Percentiles rank a stretch among this genome's conserved stretches.
Conservation (phyloP, 2,113 vertebrate species). For the Nycticryphes semicollaris region DNA sequence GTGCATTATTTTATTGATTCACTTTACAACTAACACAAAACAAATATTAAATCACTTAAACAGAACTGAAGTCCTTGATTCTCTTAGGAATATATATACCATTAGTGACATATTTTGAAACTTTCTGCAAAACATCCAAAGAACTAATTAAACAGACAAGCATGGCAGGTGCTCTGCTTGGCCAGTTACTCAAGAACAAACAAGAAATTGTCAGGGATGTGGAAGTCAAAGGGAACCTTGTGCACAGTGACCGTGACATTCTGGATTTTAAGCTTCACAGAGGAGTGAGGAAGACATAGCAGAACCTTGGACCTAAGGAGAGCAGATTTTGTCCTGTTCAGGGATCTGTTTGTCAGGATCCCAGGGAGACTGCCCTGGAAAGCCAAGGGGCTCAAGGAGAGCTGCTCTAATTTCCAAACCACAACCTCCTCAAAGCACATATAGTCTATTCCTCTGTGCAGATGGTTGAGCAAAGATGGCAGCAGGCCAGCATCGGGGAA, state of each 20-base stretch:
- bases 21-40: conserved; percentile 22
- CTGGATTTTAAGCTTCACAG: neutral
- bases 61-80: conserved; percentile 43
- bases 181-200: neutral
- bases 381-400: neutral
- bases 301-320: neutral
- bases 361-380: neutral
- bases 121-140: neutral
- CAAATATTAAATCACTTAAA: conserved; percentile 34
- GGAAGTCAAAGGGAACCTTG: neutral
- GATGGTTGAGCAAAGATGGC: neutral
- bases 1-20: conserved; percentile 1
- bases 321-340: neutral
- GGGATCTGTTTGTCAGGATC: neutral
- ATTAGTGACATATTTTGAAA: neutral
- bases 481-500: neutral
- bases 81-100: neutral
- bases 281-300: neutral
- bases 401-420: neutral
- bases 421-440: neutral
- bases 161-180: neutral
- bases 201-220: neutral
- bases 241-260: neutral
- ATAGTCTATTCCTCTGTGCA: neutral
- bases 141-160: neutral